Conservation (phyloP, 1,140 invertebrate genomes). For the Microvelia longipes region DNA sequence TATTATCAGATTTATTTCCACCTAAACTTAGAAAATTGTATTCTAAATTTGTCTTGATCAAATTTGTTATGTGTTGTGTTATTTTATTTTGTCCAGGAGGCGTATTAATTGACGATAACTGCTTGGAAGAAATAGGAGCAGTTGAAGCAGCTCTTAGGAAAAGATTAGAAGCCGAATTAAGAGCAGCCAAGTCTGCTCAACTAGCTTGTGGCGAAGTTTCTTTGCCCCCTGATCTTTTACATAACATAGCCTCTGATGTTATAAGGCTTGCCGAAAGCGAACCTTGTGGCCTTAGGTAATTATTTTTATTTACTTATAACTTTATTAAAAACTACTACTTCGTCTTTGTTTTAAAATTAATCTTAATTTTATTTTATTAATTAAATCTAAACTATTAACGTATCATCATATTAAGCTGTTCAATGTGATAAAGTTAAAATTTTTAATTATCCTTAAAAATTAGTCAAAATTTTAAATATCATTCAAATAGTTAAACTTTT, state of each 20-base stretch:
- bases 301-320: neutral
- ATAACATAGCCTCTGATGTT: conserved; percentile 55
- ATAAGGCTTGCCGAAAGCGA: conserved; percentile 64
- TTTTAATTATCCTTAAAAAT: no score
- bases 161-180: conserved; percentile 53
- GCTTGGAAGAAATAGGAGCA: conserved; percentile 16
- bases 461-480: no score
- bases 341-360: conserved; percentile 4
- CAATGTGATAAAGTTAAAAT: no score
- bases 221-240: conserved; percentile 57
- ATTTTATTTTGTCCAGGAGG: conserved; percentile 7
- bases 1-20: no score
- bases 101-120: conserved; percentile 6
- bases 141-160: conserved; percentile 33
- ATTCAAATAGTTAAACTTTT: no score
- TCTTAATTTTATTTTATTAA: conserved; percentile 7
- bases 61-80: no score
- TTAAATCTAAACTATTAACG: neutral
- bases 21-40: neutral
- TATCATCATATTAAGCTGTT: no score
- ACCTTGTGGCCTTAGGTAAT: conserved; percentile 56
- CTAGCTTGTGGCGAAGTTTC: conserved; percentile 63
- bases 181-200: conserved; percentile 59
- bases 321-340: neutral
- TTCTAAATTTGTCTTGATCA: neutral